Conservation (phyloP, 1,140 invertebrate genomes). For the Hypothenemus hampei region DNA sequence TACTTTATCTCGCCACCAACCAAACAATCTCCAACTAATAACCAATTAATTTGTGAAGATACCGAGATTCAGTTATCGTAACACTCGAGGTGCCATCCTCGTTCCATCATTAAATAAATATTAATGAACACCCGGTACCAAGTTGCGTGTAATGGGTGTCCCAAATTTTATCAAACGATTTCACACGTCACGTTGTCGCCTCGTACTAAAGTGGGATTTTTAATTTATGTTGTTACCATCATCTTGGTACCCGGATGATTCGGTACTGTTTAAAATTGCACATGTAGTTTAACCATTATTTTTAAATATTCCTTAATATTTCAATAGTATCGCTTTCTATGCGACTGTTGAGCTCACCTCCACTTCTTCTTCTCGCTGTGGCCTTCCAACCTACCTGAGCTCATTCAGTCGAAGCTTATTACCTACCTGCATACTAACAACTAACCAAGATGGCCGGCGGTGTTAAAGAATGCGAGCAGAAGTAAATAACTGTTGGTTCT, state of each 20-base stretch:
- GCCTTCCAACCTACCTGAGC: constrained; percentile 5
- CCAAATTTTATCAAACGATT: constrained; percentile 16
- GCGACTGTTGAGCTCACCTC: no score
- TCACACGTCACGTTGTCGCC: constrained; percentile 22
- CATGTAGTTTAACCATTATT: no score
- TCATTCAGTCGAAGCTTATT: constrained; percentile 22
- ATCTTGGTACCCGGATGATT: no score
- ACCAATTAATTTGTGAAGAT: constrained; percentile 9
- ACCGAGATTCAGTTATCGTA: not conserved
- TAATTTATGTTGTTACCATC: no score
- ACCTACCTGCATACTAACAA: constrained; percentile 33
- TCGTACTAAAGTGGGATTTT: no score
- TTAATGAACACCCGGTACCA: constrained; percentile 10
- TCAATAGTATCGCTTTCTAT: no score
- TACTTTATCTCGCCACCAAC: no score
- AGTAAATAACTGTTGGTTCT: constrained; percentile 35
- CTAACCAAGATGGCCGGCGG: constrained; percentile 34
- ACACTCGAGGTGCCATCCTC: not conserved
- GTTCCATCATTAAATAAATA: constrained; percentile 4
- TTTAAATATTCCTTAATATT: no score
- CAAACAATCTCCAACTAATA: not conserved
- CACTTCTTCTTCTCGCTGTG: not conserved
- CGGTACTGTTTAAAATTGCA: no score
- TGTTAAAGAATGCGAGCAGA: constrained; percentile 34
- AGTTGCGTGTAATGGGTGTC: constrained; percentile 10